A percentile compares a stretch with the other conserved stretches of the same genome.
These are phyloP conservation scores for Gastrophryne carolinensis DNA, from an alignment of 2,797 vertebrate species.

Conservation along the genomic window DNA sequence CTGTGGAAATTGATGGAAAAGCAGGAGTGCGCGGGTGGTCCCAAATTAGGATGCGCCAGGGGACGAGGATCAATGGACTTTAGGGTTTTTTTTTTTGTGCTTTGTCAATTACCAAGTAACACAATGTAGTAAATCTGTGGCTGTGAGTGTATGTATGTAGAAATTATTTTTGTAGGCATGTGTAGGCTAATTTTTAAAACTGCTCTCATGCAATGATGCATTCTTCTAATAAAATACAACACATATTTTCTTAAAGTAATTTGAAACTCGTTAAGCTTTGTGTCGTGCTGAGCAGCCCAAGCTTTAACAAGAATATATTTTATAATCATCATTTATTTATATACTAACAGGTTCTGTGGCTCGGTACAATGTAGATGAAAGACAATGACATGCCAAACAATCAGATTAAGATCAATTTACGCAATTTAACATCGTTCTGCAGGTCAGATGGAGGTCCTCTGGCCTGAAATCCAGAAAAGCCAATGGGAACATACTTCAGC, in stretches of 20 bases:
- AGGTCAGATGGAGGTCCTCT: slow-evolving; percentile 13
- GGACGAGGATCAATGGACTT: too few relatives aligned
- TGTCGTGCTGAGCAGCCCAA: not conserved
- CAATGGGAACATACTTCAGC: not conserved
- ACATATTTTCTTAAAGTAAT: not conserved
- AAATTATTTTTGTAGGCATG: too few relatives aligned
- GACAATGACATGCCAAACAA: slow-evolving; percentile 32
- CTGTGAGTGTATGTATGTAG: too few relatives aligned
- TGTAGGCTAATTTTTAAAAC: too few relatives aligned
- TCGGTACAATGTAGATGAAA: slow-evolving; percentile 29
- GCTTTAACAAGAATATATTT: slow-evolving; percentile 9
- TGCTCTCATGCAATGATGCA: not conserved
- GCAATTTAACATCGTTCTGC: not conserved
- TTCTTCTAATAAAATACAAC: not conserved
- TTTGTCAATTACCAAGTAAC: too few relatives aligned
- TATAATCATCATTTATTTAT: slow-evolving; percentile 31
- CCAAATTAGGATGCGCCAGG: too few relatives aligned
- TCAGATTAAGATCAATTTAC: slow-evolving; percentile 39
- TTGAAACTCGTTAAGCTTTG: not conserved
- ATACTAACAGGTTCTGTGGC: slow-evolving; percentile 22
- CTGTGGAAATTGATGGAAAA: too few relatives aligned
- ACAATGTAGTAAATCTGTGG: too few relatives aligned
- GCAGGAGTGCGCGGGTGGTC: too few relatives aligned
- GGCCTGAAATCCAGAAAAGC: slow-evolving; percentile 1
- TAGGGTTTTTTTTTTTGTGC: too few relatives aligned